Percentiles rank a stretch among this genome's conserved stretches.
phyloP scores from a whole-genome alignment of 1,140 invertebrate genomes.

The Dendrolimus punctatus region DNA sequence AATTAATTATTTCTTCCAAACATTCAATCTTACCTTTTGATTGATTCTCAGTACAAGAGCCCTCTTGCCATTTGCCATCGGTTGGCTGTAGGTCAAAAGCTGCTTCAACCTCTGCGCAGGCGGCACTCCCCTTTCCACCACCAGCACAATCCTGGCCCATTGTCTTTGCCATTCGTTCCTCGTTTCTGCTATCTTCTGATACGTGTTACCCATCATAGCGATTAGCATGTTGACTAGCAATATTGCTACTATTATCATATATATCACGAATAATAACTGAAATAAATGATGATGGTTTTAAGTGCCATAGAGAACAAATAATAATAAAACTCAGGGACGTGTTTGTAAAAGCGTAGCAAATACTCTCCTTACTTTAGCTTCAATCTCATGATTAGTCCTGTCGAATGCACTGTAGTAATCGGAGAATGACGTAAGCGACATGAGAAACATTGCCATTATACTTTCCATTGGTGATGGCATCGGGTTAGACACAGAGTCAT shows the following conservation, averaged over 20 bases:
- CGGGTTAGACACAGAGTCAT: constrained; percentile 84
- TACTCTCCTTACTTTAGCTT: constrained; percentile 82
- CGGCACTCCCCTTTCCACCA: constrained; percentile 95
- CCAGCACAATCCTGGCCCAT: constrained; percentile 97
- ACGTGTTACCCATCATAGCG: constrained; percentile 99
- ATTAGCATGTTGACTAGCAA: constrained; percentile 98
- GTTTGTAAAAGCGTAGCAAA: background rate
- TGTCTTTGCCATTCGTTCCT: constrained; percentile 99
- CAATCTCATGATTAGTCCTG: constrained; percentile 88
- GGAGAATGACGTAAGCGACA: constrained; percentile 97
- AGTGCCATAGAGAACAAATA: too few species aligned
- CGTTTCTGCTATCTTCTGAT: constrained; percentile 97
- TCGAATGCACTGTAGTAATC: constrained; percentile 94
- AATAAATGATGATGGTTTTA: constrained; percentile 17
- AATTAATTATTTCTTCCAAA: background rate
- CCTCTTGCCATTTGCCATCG: constrained; percentile 92
- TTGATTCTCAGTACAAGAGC: constrained; percentile 90
- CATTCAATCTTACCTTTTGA: constrained; percentile 77
- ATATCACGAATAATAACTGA: constrained; percentile 93
- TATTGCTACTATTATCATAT: constrained; percentile 97
- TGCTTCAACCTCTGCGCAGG: constrained; percentile 89
- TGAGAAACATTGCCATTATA: constrained; percentile 97
- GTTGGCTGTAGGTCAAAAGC: constrained; percentile 93
- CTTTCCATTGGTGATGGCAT: constrained; percentile 93
- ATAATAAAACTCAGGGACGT: background rate